Base-by-base conservation (phyloP, 2,888 invertebrate genomes). In the Crocallis elinguaria region DNA sequence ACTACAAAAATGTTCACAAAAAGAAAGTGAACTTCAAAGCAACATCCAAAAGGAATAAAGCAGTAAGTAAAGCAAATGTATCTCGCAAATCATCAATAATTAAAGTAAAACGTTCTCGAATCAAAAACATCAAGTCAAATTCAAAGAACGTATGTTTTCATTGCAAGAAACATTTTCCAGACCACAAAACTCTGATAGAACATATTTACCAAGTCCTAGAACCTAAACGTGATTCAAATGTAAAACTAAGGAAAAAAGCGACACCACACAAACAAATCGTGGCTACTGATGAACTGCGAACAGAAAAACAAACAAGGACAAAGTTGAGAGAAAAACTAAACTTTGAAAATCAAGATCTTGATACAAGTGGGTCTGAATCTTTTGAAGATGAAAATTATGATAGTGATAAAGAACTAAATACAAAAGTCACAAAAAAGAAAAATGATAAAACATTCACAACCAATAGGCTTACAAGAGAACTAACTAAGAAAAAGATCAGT, bases 131-230 rank as follows among this genome's bases (percentile, higher is more conserved):
- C 29, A 48, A 48, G 21, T 41, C 37, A 7, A 45, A 60, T 35
- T 25, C 55, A 41, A 63, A 54, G 12, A 60, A 64, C 19, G 37
- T 52, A 43, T 88, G 88, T 69, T 77, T 77, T 60, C 88, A 88
- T 61, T 88, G 88, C 56, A 66, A 76, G 13, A 59, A 68, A 56
- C 12, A 49, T 35, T 88, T 87, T 74, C 35, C 66, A 41, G 73
- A 69, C 29, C 71, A 74, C 42, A 71, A 73, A 60, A 60, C 61
- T 30, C 66, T 88, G 16, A 84, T 87, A 65, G 81, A 87, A 43
- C 88, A 88, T 53, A 71, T 88, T 25, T 88, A 88, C 61, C 66
- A 71, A 42, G 62, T 84, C 48, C 64, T 88, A 16, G 67, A 79
- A 48, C 64, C 70, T 32, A 68, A 67, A 42, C 67, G 51, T 61